Evolutionary conservation across 2,797 vertebrate genomes (phyloP).

Genomic region (Loris lydekkerianus): DNA sequence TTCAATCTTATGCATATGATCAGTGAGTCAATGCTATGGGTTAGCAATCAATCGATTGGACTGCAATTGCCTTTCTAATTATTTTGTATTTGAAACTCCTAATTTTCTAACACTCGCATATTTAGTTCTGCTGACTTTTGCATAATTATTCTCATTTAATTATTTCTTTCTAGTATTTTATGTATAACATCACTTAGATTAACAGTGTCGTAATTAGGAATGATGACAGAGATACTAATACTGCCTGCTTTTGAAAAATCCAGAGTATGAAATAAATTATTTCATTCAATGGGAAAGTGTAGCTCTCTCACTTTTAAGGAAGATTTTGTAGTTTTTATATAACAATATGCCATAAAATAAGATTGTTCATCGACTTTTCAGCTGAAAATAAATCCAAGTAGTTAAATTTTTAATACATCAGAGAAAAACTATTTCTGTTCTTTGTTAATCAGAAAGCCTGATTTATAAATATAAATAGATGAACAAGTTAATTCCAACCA

Average conservation of each 20-base stretch:
- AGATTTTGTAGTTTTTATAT: not conserved
- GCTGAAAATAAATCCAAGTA: not conserved
- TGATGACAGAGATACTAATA: not conserved
- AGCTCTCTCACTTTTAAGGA: not conserved
- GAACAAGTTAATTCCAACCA: conserved; percentile 40
- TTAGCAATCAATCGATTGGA: conserved; percentile 27
- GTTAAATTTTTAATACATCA: conserved; percentile 28
- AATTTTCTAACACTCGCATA: not conserved
- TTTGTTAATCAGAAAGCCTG: conserved; percentile 59
- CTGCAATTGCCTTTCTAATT: not conserved
- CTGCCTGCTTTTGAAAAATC: conserved; percentile 13
- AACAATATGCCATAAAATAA: not conserved
- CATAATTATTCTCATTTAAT: conserved; percentile 28
- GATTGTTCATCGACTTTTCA: not conserved
- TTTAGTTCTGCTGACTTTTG: conserved; percentile 41
- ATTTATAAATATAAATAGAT: conserved; percentile 25
- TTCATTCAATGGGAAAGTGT: not conserved
- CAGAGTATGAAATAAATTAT: conserved; percentile 14
- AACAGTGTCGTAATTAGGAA: conserved; percentile 21
- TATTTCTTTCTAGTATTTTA: conserved; percentile 50
- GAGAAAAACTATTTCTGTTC: conserved; percentile 39
- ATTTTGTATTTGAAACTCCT: conserved; percentile 38
- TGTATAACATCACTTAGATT: conserved; percentile 2
- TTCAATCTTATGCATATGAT: not conserved
- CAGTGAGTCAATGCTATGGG: not conserved